Conservation (phyloP, 2,113 vertebrate species). For the Psammodynastes pulverulentus region DNA sequence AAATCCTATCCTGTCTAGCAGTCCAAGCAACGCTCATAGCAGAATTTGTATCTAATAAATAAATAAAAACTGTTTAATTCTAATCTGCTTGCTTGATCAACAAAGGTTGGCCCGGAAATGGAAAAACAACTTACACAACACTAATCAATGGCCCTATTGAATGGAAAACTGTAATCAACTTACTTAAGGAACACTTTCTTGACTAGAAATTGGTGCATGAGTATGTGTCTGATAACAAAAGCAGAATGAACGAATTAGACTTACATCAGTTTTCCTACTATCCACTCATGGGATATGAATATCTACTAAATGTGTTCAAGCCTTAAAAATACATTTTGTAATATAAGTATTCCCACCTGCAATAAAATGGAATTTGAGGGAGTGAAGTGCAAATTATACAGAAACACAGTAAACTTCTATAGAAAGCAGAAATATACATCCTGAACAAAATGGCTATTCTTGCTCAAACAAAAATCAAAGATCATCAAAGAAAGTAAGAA, state of each 20-base stretch:
- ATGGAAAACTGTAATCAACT: neutral
- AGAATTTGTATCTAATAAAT: neutral
- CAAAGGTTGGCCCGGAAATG: neutral
- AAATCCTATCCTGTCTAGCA: neutral
- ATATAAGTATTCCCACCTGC: neutral
- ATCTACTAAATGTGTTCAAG: neutral
- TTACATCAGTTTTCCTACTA: neutral
- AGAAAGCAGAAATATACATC: neutral
- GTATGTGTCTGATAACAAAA: neutral
- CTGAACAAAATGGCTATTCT: neutral
- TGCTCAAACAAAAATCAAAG: neutral
- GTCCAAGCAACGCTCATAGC: neutral
- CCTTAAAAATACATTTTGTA: neutral
- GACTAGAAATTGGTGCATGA: neutral
- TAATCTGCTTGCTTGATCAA: neutral
- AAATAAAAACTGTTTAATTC: neutral
- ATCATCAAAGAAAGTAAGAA: neutral
- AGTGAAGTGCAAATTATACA: neutral
- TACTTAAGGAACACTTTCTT: neutral
- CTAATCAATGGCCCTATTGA: neutral
- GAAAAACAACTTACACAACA: neutral
- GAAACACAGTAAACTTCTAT: neutral
- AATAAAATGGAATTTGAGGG: neutral
- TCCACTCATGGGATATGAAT: neutral
- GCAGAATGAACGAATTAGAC: neutral